Conservation (phyloP, 2,113 vertebrate genomes). For the Limnothrissa miodon region DNA sequence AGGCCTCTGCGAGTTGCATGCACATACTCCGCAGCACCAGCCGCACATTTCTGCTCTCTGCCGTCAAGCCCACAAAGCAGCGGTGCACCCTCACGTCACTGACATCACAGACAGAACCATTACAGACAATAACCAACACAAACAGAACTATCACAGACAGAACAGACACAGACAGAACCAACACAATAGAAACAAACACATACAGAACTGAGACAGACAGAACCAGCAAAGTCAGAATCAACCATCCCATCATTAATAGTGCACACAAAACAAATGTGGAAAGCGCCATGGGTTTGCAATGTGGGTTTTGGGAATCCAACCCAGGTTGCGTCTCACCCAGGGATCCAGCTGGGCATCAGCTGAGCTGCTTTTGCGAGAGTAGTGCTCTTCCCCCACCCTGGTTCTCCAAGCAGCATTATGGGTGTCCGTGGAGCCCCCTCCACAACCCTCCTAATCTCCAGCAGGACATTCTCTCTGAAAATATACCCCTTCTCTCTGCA, state of each 20-base stretch:
- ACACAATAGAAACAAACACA: no score
- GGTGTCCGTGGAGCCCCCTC: constrained; percentile 40
- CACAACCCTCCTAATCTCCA: constrained; percentile 51
- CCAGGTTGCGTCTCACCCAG: constrained; percentile 58
- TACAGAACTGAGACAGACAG: no score
- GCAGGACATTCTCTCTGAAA: constrained; percentile 58
- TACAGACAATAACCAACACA: background rate
- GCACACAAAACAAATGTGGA: no score
- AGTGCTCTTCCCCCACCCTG: constrained; percentile 66
- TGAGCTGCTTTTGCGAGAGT: constrained; percentile 59
- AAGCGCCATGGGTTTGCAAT: no score
- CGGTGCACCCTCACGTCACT: constrained; percentile 51
- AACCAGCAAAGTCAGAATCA: no score
- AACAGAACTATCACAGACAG: constrained; percentile 3
- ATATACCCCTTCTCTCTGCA: constrained; percentile 52
- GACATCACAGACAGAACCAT: constrained; percentile 15
- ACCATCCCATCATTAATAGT: background rate
- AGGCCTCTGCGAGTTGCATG: constrained; percentile 59
- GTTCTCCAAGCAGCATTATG: constrained; percentile 57
- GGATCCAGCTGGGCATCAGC: constrained; percentile 57
- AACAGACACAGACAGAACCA: constrained; percentile 13
- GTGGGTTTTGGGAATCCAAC: no score
- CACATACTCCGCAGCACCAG: constrained; percentile 62
- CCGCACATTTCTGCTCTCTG: constrained; percentile 55
- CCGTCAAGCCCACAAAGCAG: constrained; percentile 60